Conservation (phyloP, 2,888 invertebrate species). For the Lymantria dispar region DNA sequence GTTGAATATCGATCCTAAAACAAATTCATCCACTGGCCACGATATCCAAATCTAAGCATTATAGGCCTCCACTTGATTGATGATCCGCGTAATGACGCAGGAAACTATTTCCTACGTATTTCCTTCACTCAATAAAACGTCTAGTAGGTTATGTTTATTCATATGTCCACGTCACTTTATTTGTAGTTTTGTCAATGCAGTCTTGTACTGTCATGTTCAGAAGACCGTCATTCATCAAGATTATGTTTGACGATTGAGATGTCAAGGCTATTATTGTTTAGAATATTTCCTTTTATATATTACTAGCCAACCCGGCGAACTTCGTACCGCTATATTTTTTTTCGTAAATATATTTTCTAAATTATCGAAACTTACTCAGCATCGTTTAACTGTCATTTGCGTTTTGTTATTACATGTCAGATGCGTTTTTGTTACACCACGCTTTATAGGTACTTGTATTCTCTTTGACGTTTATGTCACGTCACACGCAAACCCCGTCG, state of each 20-base stretch:
- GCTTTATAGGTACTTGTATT: too few relatives aligned
- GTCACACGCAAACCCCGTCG: too few relatives aligned
- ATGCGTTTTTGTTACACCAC: too few relatives aligned
- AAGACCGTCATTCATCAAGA: constrained; percentile 80
- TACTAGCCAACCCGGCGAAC: too few relatives aligned
- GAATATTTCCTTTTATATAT: constrained; percentile 63
- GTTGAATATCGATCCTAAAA: constrained; percentile 31
- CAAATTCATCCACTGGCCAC: constrained; percentile 44
- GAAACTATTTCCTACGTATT: constrained; percentile 80
- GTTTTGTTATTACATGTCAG: too few relatives aligned
- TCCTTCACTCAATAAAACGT: constrained; percentile 81
- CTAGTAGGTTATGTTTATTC: constrained; percentile 76
- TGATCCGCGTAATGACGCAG: constrained; percentile 75
- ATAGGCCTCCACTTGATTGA: constrained; percentile 70
- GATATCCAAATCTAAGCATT: constrained; percentile 50
- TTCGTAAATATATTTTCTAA: too few relatives aligned
- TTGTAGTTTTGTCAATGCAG: constrained; percentile 75
- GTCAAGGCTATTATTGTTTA: constrained; percentile 76
- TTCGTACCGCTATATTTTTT: too few relatives aligned
- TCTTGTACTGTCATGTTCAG: constrained; percentile 43
- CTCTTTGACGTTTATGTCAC: too few relatives aligned
- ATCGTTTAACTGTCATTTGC: too few relatives aligned
- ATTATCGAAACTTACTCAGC: too few relatives aligned
- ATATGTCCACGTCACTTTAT: constrained; percentile 75
- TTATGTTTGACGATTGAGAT: constrained; percentile 76